phyloP scores from a whole-genome alignment of 2,888 invertebrate species.

The Ophion costatus region DNA sequence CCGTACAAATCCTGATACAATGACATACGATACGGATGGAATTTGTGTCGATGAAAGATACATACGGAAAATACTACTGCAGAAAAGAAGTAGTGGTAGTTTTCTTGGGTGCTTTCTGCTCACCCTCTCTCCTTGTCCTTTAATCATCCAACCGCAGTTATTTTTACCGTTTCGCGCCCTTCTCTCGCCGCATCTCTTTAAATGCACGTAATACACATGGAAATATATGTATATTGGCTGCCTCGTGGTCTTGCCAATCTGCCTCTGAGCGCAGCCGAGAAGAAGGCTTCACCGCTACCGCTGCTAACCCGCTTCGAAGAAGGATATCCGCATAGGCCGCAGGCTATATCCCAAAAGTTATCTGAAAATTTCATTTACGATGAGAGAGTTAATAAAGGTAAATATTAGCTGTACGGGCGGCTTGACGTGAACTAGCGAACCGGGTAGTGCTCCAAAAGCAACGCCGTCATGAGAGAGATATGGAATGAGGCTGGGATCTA shows the following conservation, averaged over 20 bases:
- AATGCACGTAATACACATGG: no score
- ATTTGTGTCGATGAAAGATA: no score
- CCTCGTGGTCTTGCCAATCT: slow-evolving; percentile 74
- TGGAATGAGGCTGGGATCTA: slow-evolving; percentile 11
- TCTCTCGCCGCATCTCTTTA: slow-evolving; percentile 3
- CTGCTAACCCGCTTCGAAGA: slow-evolving; percentile 62
- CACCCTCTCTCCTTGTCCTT: no score
- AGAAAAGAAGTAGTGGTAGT: slow-evolving; percentile 8
- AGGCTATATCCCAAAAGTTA: slow-evolving; percentile 82
- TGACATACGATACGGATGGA: no score
- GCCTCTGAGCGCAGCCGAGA: slow-evolving; percentile 75
- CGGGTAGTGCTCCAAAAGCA: slow-evolving; percentile 73
- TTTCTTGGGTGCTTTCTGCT: slow-evolving; percentile 2
- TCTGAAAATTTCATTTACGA: slow-evolving; percentile 83
- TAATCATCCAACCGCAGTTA: no score
- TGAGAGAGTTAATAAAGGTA: slow-evolving; percentile 83
- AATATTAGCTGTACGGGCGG: slow-evolving; percentile 82
- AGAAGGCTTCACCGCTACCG: slow-evolving; percentile 54
- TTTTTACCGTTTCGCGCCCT: not conserved
- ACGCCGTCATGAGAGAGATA: slow-evolving; percentile 53
- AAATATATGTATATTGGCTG: slow-evolving; percentile 30
- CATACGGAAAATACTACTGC: no score
- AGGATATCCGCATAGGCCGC: slow-evolving; percentile 79
- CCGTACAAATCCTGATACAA: no score
- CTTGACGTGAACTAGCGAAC: slow-evolving; percentile 79